Base-by-base conservation (phyloP, 2,113 vertebrate species). In the Hucho hucho region DNA sequence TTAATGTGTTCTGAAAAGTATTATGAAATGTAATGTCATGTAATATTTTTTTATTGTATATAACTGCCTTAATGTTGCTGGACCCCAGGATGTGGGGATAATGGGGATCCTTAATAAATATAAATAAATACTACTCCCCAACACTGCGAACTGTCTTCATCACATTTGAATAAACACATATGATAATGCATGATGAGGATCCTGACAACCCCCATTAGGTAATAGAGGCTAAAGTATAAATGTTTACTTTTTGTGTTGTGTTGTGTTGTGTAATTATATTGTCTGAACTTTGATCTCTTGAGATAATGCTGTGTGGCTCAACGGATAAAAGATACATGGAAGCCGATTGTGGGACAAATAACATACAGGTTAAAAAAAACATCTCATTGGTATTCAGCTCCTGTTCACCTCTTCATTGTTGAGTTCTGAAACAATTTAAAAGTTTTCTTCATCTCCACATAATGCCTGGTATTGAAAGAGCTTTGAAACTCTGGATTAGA, bases 391-490 rank as follows among this genome's bases (percentile, higher is more conserved):
- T 79, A 88, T 88, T 83, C 89, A 81, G 79, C 79, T 74, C 82
- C 75, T 70, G 75, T 73, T 80, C 85, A 77, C 78, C 87, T 87
- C 84, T 86, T 85, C 80, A 90, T 86, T 64, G 75, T 78, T 80
- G 81, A 83, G 80, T 72, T 87, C 81, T 28, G 74, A 73, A 69
- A 82, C 87, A 69, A 79, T 90, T 90, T 90, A 76, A 79, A 91
- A 89, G 81, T 89, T 89, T 84, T 77, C 7, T 75, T 84, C 85
- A 76, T 69, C 46, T 80, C 76, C 46, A 64, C 59, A 63, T 28
- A 61, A 70, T 69, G 79, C 73, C 80, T 13, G 22, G 49, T 14
- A 56, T 78, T 82, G 75, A 81, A 79, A 85, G 80, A 71, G 84
- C 80, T 87, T 64, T 47, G 64, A 87, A 87, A 90, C 90, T 89